A percentile compares a stretch with the other conserved stretches of the same genome.
Conservation (phyloP, 2,797 vertebrate species). For the Crocodylus rhombifer region DNA sequence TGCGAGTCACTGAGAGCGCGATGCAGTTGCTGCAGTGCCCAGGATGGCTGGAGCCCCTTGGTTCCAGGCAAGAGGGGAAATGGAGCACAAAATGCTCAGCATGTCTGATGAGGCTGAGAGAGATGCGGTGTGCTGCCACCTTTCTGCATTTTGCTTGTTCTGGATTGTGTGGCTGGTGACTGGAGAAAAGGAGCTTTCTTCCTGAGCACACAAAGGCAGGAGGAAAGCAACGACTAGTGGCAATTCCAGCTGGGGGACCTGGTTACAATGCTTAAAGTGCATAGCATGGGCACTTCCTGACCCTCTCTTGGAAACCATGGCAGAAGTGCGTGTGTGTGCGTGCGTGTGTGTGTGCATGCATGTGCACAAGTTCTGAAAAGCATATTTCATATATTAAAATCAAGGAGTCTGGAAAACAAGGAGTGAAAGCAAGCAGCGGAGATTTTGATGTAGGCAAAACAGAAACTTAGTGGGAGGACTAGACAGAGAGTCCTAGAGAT, state of each 20-base stretch:
- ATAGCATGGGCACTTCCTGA: neutral
- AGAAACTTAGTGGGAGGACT: neutral
- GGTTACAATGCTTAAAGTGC: neutral
- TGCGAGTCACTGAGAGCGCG: neutral
- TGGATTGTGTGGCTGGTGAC: neutral
- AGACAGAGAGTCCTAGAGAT: neutral
- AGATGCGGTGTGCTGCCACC: neutral
- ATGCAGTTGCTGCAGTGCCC: neutral
- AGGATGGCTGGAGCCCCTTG: neutral
- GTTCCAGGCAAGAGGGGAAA: neutral
- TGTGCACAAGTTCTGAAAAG: neutral
- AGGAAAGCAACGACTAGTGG: neutral
- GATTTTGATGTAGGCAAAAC: neutral
- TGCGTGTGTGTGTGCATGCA: neutral
- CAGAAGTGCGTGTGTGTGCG: neutral
- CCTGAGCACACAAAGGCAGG: neutral
- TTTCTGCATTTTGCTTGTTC: neutral
- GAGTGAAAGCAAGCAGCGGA: neutral
- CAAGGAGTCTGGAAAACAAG: neutral
- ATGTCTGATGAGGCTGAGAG: neutral
- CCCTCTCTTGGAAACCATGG: neutral
- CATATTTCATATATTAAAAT: neutral
- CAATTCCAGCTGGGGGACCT: no score
- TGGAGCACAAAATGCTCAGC: neutral
- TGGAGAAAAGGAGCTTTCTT: neutral